Conservation (phyloP, 1,140 invertebrate species). For the Notospermus geniculatus region DNA sequence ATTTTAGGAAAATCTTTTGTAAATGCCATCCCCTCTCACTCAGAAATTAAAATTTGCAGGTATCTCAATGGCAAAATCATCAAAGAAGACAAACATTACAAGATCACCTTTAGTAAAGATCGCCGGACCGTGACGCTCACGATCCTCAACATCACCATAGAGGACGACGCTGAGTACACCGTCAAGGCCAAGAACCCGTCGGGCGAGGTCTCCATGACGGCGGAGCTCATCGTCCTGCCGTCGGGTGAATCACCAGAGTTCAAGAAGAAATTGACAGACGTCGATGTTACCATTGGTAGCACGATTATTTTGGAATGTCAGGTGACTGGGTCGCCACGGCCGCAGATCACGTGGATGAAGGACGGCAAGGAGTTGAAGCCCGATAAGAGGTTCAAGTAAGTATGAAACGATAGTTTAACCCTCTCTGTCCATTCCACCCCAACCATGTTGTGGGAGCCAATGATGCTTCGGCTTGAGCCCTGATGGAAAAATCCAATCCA, state of each 20-base stretch:
- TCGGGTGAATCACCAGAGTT: constrained; percentile 58
- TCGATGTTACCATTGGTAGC: constrained; percentile 67
- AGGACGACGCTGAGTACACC: constrained; percentile 69
- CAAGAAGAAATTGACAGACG: constrained; percentile 69
- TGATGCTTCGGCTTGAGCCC: too few species aligned
- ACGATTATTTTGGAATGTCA: constrained; percentile 72
- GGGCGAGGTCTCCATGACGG: constrained; percentile 91
- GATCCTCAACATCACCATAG: constrained; percentile 40
- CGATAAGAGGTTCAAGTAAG: constrained; percentile 41
- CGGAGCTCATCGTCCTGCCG: constrained; percentile 77
- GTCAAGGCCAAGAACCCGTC: constrained; percentile 92
- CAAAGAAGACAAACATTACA: constrained; percentile 35
- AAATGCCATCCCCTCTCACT: too few species aligned
- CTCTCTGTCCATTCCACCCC: too few species aligned
- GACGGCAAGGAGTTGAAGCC: constrained; percentile 43
- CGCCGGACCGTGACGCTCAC: constrained; percentile 70
- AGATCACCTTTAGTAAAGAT: constrained; percentile 59
- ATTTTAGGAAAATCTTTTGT: too few species aligned
- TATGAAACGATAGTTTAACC: neutral
- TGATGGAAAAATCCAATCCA: too few species aligned
- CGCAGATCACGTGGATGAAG: constrained; percentile 66
- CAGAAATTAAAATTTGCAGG: too few species aligned
- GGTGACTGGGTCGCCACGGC: constrained; percentile 64
- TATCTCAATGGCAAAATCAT: constrained; percentile 43
- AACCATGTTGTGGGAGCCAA: too few species aligned